Evolutionary conservation across 2,888 invertebrate genomes (phyloP), one percentile per base, ranked within the genome.

Genomic region (Trichopria drosophilae): DNA sequence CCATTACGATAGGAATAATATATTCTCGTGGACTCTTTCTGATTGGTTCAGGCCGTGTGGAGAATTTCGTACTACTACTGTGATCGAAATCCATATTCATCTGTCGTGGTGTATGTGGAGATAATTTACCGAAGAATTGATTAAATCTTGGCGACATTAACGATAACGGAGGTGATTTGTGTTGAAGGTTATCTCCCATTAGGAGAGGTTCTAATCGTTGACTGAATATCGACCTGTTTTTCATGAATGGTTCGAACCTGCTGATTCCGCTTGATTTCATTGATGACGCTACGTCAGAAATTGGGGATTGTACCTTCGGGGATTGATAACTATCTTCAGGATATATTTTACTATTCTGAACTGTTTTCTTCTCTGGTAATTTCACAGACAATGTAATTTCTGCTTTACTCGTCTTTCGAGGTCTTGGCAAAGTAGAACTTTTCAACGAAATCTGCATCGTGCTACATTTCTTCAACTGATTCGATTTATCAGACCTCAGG

Each of bases 1-100:
- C 93, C 46, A 93, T 87, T 13, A 91, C 90, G 67, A 93, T 93
- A n/a, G 93, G 93, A 75, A 93, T 93, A 66, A 93, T 92, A 70
- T 90, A 92, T 77, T 93, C 93, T 32, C 93, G 81, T 12, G 92
- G 90, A 10, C 90, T 90, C 77, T 92, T 93, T 71, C 88, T 86
- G 68, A 92, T 91, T 5, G 90, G 89, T 72, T 88, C 86, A 64
- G 80, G 79, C 10, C 7, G 6, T 9, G 10, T 24, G 24, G 6
- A 9, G 6, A 9, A 10, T 24, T 24, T 10, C 10, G 6, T 10
- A 24, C 24, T 24, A 10, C 24, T 24, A 24, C 10, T 10, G 24
- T 9, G 6, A 10, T 24, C 24, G 10, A 10, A 24, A 9, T 24
- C 7, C 10, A 9, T 6, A 24, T 10, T 24, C 10, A 10, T 9